phyloP scores from a whole-genome alignment of 2,888 invertebrate genomes.

The Melanchra persicariae region DNA sequence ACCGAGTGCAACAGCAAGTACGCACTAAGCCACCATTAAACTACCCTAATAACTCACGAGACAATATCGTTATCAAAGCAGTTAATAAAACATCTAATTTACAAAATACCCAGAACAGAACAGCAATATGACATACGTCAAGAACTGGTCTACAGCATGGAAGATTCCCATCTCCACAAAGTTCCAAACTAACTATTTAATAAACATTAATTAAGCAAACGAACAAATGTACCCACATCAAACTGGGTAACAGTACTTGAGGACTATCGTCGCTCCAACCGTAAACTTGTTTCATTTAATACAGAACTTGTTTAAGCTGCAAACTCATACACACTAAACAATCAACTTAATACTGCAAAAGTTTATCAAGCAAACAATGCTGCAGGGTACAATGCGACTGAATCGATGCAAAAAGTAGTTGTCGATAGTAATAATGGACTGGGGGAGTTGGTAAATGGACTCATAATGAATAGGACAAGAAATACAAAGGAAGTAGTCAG shows the following conservation, averaged over 20 bases:
- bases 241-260: conserved; percentile 41
- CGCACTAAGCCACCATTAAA: neutral
- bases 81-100: neutral
- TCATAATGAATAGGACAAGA: conserved; percentile 16
- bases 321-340: conserved; percentile 52
- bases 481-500: neutral
- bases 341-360: conserved; percentile 50
- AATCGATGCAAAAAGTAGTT: conserved; percentile 60
- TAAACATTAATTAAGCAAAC: conserved; percentile 50
- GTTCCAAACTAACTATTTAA: conserved; percentile 32
- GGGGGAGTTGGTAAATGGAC: conserved; percentile 5
- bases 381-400: conserved; percentile 55
- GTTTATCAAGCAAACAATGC: conserved; percentile 53
- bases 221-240: conserved; percentile 46
- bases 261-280: conserved; percentile 35
- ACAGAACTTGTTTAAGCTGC: conserved; percentile 56
- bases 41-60: neutral
- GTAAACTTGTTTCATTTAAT: conserved; percentile 63
- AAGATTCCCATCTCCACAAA: conserved; percentile 18
- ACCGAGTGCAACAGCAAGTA: neutral
- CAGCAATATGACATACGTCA: neutral
- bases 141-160: neutral
- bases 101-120: neutral
- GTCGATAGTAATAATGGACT: neutral
- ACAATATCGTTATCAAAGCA: neutral